Evolutionary conservation across 1,140 invertebrate genomes (phyloP).

Genomic region (Cepaea nemoralis): DNA sequence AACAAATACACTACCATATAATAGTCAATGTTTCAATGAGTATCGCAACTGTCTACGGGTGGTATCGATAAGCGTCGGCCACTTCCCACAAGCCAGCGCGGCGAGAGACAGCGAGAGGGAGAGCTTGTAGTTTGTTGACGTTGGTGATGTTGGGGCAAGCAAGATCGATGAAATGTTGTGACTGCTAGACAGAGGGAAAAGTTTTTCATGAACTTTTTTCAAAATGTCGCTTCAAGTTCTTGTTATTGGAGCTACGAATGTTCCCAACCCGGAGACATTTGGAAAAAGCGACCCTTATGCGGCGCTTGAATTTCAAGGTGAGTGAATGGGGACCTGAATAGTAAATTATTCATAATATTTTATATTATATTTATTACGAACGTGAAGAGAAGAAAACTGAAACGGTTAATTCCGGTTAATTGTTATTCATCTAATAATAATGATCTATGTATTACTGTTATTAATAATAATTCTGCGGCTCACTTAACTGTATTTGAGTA

Average conservation of each 20-base stretch:
- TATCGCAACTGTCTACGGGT: no score
- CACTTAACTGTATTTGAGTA: no score
- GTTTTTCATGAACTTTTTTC: conserved; percentile 26
- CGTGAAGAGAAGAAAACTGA: no score
- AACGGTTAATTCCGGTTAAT: no score
- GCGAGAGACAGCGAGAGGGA: not conserved
- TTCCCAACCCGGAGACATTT: conserved; percentile 69
- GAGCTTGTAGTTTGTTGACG: not conserved
- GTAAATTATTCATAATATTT: no score
- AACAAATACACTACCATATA: no score
- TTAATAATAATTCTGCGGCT: no score
- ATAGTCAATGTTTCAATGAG: no score
- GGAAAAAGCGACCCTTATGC: conserved; percentile 70
- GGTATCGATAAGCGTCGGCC: not conserved
- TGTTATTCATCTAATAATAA: no score
- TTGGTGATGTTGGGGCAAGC: not conserved
- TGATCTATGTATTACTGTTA: no score
- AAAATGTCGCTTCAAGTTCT: conserved; percentile 59
- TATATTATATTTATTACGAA: no score
- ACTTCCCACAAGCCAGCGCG: not conserved
- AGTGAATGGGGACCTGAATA: no score
- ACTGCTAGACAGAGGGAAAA: not conserved
- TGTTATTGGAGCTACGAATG: conserved; percentile 63
- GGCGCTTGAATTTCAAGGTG: conserved; percentile 67
- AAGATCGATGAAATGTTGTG: not conserved